phyloP scores from a whole-genome alignment of 2,888 invertebrate species.

The Philhelius pedissequus region DNA sequence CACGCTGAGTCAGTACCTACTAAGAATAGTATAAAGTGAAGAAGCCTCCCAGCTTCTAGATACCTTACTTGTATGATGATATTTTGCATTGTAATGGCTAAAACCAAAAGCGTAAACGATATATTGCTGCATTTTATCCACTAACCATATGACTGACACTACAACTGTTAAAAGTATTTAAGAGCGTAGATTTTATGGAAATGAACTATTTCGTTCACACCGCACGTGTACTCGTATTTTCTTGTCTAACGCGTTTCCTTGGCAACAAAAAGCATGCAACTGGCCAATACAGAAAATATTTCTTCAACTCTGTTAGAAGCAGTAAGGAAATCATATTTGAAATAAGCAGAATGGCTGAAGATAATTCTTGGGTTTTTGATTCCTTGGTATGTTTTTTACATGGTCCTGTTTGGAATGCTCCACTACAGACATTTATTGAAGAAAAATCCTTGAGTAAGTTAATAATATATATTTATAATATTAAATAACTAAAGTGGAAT shows the following conservation, averaged over 20 bases:
- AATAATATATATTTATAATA: neutral
- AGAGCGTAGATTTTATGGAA: too few relatives aligned
- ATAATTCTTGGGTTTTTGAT: slow-evolving; percentile 94
- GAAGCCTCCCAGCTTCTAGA: too few relatives aligned
- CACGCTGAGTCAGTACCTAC: too few relatives aligned
- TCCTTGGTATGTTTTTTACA: slow-evolving; percentile 93
- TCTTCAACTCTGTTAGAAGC: neutral
- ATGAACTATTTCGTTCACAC: neutral
- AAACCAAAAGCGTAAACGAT: too few relatives aligned
- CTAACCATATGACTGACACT: too few relatives aligned
- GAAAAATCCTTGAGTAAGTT: slow-evolving; percentile 93
- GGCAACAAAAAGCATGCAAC: neutral
- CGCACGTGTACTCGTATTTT: neutral
- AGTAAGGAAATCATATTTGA: neutral
- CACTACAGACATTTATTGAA: slow-evolving; percentile 93
- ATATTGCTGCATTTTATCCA: too few relatives aligned
- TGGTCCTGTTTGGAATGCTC: slow-evolving; percentile 95
- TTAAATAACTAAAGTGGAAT: neutral
- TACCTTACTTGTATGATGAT: too few relatives aligned
- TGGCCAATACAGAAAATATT: slow-evolving; percentile 34
- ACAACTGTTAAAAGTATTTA: too few relatives aligned
- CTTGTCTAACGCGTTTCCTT: neutral
- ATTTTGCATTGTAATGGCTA: too few relatives aligned
- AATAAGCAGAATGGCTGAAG: slow-evolving; percentile 79
- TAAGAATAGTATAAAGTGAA: too few relatives aligned